A percentile compares a stretch with the other conserved stretches of the same genome.
Conservation (phyloP, 1,140 invertebrate genomes). For the Drosophila kepulauana region DNA sequence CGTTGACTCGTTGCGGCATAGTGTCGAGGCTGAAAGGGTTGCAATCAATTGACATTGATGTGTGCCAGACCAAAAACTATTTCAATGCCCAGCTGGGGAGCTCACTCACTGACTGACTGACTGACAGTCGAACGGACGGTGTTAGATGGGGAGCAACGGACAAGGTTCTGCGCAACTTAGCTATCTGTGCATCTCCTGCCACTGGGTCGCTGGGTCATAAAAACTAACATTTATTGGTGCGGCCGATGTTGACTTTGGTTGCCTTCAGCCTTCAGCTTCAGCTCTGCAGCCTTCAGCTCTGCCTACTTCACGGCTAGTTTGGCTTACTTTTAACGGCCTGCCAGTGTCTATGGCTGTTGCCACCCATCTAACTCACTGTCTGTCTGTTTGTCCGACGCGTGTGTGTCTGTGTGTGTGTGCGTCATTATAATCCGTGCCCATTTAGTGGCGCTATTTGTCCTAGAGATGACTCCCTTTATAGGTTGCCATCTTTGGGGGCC, state of each 20-base stretch:
- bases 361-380: conserved; percentile 1
- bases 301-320: conserved; percentile 75
- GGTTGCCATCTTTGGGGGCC: conserved; percentile 49
- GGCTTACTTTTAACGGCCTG: conserved; percentile 74
- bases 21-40: conserved; percentile 56
- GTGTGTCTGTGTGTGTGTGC: conserved; percentile 34
- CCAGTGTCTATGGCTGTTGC: conserved; percentile 11
- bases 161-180: conserved; percentile 1
- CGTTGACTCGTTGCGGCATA: not conserved
- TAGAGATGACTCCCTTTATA: conserved; percentile 78
- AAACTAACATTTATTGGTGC: conserved; percentile 77
- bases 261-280: conserved; percentile 33
- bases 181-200: conserved; percentile 27
- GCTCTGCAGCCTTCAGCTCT: conserved; percentile 19
- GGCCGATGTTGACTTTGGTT: conserved; percentile 70
- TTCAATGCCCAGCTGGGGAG: conserved; percentile 54
- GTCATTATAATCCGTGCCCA: conserved; percentile 82
- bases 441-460: conserved; percentile 80
- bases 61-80: conserved; percentile 81
- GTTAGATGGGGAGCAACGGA: not conserved
- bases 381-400: not conserved
- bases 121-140: not conserved
- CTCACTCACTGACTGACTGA: conserved; percentile 11
- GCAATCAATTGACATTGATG: conserved; percentile 83
- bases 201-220: conserved; percentile 60